Conservation (phyloP, 2,888 invertebrate genomes). For the Herminia tarsipennalis region DNA sequence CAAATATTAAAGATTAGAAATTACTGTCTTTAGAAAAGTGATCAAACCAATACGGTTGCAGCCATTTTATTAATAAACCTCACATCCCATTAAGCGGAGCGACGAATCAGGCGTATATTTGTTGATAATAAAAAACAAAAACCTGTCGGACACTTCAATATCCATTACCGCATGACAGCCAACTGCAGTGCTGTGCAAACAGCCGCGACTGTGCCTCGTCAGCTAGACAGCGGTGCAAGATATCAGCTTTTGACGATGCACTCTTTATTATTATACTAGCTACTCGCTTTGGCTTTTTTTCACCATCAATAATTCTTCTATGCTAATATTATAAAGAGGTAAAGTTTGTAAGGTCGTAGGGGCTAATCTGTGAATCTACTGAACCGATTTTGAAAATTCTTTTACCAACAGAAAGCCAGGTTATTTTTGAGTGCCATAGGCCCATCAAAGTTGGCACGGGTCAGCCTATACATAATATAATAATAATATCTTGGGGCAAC, state of each 20-base stretch:
- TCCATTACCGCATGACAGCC: constrained; percentile 68
- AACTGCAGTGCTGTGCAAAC: constrained; percentile 71
- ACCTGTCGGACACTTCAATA: constrained; percentile 64
- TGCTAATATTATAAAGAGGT: no score
- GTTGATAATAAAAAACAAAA: constrained; percentile 49
- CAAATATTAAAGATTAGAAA: not conserved
- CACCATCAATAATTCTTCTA: no score
- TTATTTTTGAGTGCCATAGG: no score
- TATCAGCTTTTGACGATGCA: constrained; percentile 22
- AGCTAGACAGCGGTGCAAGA: constrained; percentile 36
- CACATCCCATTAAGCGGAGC: constrained; percentile 8
- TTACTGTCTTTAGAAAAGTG: not conserved
- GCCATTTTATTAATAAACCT: constrained; percentile 3
- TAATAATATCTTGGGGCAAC: no score
- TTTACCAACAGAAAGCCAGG: no score
- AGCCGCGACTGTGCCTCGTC: constrained; percentile 53
- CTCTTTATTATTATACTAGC: not conserved
- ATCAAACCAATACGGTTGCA: not conserved
- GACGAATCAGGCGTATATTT: constrained; percentile 17
- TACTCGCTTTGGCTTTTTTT: not conserved
- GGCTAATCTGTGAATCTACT: no score
- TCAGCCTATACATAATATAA: no score
- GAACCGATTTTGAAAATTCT: no score
- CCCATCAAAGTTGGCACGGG: no score
- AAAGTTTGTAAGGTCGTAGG: no score